Evolutionary conservation across 2,797 vertebrate genomes (phyloP), one percentile per base, ranked within the genome.

Genomic region (Spheniscus humboldti): DNA sequence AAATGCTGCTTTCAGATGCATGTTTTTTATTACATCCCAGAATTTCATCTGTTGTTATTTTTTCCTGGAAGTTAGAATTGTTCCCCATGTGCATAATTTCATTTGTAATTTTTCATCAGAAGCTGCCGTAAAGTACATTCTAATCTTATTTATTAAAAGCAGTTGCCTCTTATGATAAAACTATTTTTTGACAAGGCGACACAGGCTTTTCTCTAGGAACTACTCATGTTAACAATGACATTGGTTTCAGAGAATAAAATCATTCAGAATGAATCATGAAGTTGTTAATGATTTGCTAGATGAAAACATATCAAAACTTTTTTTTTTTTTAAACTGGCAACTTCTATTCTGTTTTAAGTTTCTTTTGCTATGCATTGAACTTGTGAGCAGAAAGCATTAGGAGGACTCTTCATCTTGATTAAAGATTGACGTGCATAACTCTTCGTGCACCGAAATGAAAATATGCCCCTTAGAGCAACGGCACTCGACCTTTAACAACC

Each of bases 141-240:
- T 95, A 95, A 92, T 94, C 31, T 94, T 94, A 88, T 83, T 91
- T 97, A 96, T 94, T 96, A 87, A 95, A 91, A 94, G 55, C 69
- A 93, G 50, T 94, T 94, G n/a, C 86, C n/a, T 86, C 20, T 57
- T 92, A 31, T 59, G 78, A 93, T 93, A 87, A 94, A 94, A 78
- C 60, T 92, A 18, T 83, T 92, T 92, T 92, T 90, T 94, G 50
- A 86, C 73, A 91, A 73, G 85, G 57, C 0, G 1, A 88, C 60
- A 35, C 35, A 66, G 52, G 59, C 76, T 90, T 90, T 94, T 81
- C 52, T 94, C 30, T 62, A 78, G 78, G 81, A 97, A 78, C 60
- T 85, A 33, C 84, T 93, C 47, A 25, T 82, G 92, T 90, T 97
- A 96, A 82, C 84, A 79, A 23, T 93, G 60, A 67, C 76, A 52